Conservation (phyloP, 2,797 vertebrate species). For the Malurus leucopterus region DNA sequence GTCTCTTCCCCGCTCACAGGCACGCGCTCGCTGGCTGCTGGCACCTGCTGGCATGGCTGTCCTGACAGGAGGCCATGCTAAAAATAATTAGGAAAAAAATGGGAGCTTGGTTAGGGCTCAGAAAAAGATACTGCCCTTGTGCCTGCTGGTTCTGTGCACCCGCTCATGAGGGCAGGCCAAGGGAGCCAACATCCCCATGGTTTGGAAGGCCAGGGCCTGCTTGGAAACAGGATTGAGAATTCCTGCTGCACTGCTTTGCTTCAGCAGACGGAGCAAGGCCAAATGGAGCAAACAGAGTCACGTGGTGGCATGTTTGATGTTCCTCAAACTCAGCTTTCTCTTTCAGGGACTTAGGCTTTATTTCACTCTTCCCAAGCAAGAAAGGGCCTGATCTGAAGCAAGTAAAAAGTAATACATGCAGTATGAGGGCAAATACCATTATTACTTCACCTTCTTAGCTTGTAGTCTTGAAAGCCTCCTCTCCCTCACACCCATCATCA, state of each 20-base stretch:
- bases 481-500: background rate
- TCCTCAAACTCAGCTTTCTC: background rate
- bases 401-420: background rate
- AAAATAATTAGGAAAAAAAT: background rate
- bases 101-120: background rate
- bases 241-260: accelerated
- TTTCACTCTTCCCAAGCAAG: background rate
- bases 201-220: accelerated
- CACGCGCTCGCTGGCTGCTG: too few relatives aligned
- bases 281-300: background rate
- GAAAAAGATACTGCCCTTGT: background rate
- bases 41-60: too few relatives aligned
- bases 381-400: background rate
- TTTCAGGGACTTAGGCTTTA: background rate
- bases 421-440: background rate
- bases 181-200: background rate
- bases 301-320: accelerated
- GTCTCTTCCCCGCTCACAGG: accelerated
- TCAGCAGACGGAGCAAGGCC: background rate
- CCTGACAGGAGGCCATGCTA: background rate
- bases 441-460: background rate
- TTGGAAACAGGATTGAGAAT: background rate
- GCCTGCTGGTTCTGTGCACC: too few relatives aligned
- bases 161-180: accelerated
- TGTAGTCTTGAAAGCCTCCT: background rate